A percentile compares a stretch with the other conserved stretches of the same genome.
These are phyloP conservation scores for Hycleus phaleratus DNA, from an alignment of 1,140 invertebrate species.

Conservation along the genomic window DNA sequence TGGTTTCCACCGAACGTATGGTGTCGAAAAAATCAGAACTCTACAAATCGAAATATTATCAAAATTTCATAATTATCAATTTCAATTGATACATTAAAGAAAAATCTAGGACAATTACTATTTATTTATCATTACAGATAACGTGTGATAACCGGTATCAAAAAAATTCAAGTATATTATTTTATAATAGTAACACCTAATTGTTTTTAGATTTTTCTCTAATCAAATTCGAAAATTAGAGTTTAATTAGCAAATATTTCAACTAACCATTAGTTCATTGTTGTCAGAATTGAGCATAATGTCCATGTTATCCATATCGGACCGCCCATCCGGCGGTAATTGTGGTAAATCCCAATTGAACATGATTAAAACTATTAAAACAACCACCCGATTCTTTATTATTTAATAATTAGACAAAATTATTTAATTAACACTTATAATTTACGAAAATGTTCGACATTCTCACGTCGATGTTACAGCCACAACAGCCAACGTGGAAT, in stretches of 20 bases:
- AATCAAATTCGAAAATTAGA: too few species aligned
- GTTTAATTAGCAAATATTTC: background rate
- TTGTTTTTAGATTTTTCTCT: background rate
- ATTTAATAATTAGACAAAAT: conserved; percentile 11
- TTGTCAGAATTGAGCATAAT: conserved; percentile 31
- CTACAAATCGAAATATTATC: conserved; percentile 15
- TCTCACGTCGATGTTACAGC: conserved; percentile 5
- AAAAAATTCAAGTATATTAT: background rate
- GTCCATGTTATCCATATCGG: conserved; percentile 35
- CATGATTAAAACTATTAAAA: conserved; percentile 15
- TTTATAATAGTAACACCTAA: too few species aligned
- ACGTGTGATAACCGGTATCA: background rate
- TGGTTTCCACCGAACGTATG: conserved; percentile 35
- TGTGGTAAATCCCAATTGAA: conserved; percentile 9
- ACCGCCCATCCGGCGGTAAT: conserved; percentile 8
- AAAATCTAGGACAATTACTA: background rate
- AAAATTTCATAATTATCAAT: background rate
- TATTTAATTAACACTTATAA: background rate
- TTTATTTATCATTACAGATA: background rate
- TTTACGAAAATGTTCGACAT: background rate
- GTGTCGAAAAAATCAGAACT: conserved; percentile 40
- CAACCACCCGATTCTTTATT: too few species aligned
- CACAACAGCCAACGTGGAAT: conserved; percentile 25
- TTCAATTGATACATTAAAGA: background rate
- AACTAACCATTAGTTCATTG: conserved; percentile 35